Conservation (phyloP, 1,140 invertebrate genomes). For the Leptinotarsa texana region DNA sequence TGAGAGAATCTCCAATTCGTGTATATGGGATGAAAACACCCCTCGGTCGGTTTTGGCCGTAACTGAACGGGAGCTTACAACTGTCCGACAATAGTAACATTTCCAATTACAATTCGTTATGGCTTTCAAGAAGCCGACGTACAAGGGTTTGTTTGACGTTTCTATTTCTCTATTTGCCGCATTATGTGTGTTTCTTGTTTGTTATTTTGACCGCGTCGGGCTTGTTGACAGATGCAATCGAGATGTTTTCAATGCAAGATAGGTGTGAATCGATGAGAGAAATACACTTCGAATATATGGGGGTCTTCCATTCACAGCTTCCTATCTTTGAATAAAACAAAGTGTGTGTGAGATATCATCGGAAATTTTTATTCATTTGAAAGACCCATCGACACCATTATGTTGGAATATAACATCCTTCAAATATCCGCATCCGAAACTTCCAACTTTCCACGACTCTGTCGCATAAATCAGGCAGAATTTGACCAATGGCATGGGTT, state of each 20-base stretch:
- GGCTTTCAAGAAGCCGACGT: constrained; percentile 39
- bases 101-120: constrained; percentile 42
- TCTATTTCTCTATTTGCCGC: constrained; percentile 33
- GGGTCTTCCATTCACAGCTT: too few relatives aligned
- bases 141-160: constrained; percentile 38
- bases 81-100: constrained; percentile 40
- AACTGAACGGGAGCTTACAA: constrained; percentile 38
- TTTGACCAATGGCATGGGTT: too few relatives aligned
- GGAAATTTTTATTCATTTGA: too few relatives aligned
- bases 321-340: too few relatives aligned
- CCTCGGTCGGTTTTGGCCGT: constrained; percentile 28
- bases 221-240: constrained; percentile 18
- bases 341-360: too few relatives aligned
- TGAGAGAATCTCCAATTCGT: constrained; percentile 17
- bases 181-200: neutral
- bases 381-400: too few relatives aligned
- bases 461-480: too few relatives aligned
- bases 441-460: too few relatives aligned
- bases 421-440: too few relatives aligned
- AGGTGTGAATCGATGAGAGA: too few relatives aligned
- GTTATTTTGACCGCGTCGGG: neutral
- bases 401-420: too few relatives aligned
- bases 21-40: constrained; percentile 35
- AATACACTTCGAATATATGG: too few relatives aligned
- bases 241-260: neutral